Conservation (phyloP, 2,113 vertebrate genomes). For the Hyaena hyaena region DNA sequence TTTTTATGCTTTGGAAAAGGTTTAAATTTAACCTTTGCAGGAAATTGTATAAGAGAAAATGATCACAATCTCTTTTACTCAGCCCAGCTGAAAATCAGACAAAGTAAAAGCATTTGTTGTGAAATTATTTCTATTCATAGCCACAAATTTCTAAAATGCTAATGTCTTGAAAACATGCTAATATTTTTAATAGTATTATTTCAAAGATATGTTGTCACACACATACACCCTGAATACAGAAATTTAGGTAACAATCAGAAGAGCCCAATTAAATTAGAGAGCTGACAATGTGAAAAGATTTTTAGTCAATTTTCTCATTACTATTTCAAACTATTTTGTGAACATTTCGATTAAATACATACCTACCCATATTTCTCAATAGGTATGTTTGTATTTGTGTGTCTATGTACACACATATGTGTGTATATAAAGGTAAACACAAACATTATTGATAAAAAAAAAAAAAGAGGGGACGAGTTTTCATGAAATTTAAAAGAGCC, state of each 20-base stretch:
- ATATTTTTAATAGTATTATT: conserved; percentile 33
- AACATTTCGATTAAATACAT: conserved; percentile 25
- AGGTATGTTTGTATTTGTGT: neutral
- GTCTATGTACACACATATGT: neutral
- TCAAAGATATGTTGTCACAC: conserved; percentile 15
- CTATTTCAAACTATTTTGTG: neutral
- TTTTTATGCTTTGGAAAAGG: conserved; percentile 62
- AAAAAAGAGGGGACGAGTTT: neutral
- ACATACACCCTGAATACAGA: neutral
- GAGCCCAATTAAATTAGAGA: neutral
- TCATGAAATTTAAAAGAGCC: neutral
- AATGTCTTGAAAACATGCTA: conserved; percentile 51
- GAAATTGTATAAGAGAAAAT: conserved; percentile 70
- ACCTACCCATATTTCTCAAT: neutral
- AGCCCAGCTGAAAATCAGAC: conserved; percentile 61
- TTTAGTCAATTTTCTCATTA: conserved; percentile 21
- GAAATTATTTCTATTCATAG: conserved; percentile 68
- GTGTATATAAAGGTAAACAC: neutral
- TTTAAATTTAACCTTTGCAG: conserved; percentile 77
- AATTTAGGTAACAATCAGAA: conserved; percentile 21
- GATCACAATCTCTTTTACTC: conserved; percentile 63
- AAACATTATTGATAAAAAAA: too few relatives aligned
- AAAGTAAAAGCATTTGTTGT: conserved; percentile 62
- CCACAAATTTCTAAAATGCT: conserved; percentile 58
- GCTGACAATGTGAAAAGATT: neutral